Evolutionary conservation across 2,888 invertebrate species (phyloP), one percentile per base, ranked within the genome.

Genomic region (Carterocephalus palaemon): DNA sequence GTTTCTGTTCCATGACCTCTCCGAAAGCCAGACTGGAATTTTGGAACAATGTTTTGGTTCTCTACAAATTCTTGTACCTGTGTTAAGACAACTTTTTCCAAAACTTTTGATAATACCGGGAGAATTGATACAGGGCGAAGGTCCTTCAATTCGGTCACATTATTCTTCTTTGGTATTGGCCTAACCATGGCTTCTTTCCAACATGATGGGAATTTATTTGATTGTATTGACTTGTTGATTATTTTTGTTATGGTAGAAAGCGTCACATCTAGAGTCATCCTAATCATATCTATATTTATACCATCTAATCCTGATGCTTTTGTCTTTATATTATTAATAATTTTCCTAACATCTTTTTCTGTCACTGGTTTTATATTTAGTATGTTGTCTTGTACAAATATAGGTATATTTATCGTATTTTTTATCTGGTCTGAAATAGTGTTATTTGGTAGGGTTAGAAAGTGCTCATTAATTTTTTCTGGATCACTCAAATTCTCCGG

Each of bases 101-200:
- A 19, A 12, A 51, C 20, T 39, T 51, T 51, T 2, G 50, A 46
- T 2, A 46, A 6, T 12, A 26, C 26, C 6, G 26, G 2, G n/a
- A n/a, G n/a, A n/a, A n/a, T n/a, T n/a, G n/a, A n/a, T n/a, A n/a
- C n/a, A n/a, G n/a, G n/a, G n/a, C 26, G 12, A 12, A 12, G 12
- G 12, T 66, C 57, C 4, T 45, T 46, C 4, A 48, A 6, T 13
- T 23, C 17, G 2, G 7, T 33, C 2, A 4, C 3, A 0, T 54
- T 50, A n/a, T 42, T 13, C 10, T 26, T 47, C 41, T 66, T 66
- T 0, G 57, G 57, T 0, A 62, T 29, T 0, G 60, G 61, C 6
- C 20, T 36, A 2, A 64, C 39, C 2, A 59, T 4, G 0, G 62
- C 58, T 3, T 20, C 32, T 41, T 60, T 62, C 60, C 62, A 62